Percentiles rank a stretch among this genome's conserved stretches.
These are phyloP conservation scores for Rhabdornis inornatus DNA, from an alignment of 2,113 vertebrate species.

Conservation along the genomic window DNA sequence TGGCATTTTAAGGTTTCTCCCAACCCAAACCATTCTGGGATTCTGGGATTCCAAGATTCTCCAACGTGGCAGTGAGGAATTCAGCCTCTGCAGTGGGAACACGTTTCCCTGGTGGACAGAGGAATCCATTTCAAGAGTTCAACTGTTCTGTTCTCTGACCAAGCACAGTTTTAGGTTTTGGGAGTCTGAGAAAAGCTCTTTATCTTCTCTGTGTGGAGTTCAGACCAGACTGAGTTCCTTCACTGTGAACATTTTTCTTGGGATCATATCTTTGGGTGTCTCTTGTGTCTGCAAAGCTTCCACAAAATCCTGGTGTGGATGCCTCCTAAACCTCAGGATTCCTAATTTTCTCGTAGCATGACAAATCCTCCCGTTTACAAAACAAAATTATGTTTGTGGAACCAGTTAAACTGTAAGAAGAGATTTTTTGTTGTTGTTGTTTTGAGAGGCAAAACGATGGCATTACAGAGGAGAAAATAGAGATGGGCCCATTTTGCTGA, in stretches of 20 bases:
- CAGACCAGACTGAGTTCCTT: neutral
- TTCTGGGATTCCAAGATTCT: neutral
- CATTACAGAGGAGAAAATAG: neutral
- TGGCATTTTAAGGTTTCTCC: neutral
- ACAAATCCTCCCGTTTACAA: neutral
- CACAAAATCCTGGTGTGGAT: neutral
- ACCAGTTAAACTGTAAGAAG: neutral
- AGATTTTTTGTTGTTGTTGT: neutral
- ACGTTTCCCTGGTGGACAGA: accelerated
- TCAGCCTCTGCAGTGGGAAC: neutral
- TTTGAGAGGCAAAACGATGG: neutral
- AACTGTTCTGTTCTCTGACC: neutral
- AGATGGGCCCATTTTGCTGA: neutral
- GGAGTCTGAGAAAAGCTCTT: neutral
- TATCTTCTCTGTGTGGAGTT: accelerated
- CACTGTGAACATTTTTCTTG: neutral
- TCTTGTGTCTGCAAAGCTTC: neutral
- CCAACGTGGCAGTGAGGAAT: accelerated
- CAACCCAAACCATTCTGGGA: neutral
- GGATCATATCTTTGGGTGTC: neutral
- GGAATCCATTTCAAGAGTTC: neutral
- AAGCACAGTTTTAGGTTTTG: neutral
- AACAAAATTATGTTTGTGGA: neutral
- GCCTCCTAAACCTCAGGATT: neutral
- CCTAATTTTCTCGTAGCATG: neutral